Evolutionary conservation across 2,113 vertebrate species (phyloP).

Genomic region (Sylvilagus bachmani): DNA sequence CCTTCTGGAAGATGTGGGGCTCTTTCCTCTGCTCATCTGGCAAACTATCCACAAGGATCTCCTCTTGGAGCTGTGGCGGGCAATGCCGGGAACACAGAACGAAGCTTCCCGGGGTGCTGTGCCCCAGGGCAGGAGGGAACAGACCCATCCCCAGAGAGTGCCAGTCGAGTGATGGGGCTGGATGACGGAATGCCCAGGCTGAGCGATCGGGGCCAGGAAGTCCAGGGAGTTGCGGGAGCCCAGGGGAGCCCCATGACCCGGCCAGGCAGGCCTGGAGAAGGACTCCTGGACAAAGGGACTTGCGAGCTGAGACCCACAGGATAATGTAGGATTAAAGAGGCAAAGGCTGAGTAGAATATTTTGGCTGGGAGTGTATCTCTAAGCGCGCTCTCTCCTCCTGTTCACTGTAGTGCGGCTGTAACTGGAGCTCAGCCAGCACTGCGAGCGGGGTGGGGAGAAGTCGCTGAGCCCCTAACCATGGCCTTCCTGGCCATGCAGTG

Average conservation of each 20-base stretch:
- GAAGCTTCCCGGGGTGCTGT: neutral
- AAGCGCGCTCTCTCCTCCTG: neutral
- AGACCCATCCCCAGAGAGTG: neutral
- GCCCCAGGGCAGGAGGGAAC: neutral
- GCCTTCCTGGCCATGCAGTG: neutral
- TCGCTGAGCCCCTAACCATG: neutral
- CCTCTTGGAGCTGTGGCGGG: neutral
- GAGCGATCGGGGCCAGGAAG: neutral
- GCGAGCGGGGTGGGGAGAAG: neutral
- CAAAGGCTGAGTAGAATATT: neutral
- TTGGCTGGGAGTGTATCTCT: neutral
- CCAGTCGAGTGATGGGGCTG: neutral
- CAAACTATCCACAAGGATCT: constrained; percentile 6
- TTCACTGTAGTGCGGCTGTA: neutral
- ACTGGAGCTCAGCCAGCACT: neutral
- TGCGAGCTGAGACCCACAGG: constrained; percentile 17
- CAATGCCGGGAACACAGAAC: neutral
- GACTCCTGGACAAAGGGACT: constrained; percentile 4
- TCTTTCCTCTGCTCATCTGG: constrained; percentile 8
- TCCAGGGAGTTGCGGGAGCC: neutral
- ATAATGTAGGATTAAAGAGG: neutral
- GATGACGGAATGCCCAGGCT: neutral
- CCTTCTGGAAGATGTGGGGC: neutral
- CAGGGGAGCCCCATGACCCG: neutral
- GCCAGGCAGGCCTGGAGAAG: neutral